Evolutionary conservation across 2,113 vertebrate genomes (phyloP), one percentile per base, ranked within the genome.

Genomic region (Mus spicilegus): DNA sequence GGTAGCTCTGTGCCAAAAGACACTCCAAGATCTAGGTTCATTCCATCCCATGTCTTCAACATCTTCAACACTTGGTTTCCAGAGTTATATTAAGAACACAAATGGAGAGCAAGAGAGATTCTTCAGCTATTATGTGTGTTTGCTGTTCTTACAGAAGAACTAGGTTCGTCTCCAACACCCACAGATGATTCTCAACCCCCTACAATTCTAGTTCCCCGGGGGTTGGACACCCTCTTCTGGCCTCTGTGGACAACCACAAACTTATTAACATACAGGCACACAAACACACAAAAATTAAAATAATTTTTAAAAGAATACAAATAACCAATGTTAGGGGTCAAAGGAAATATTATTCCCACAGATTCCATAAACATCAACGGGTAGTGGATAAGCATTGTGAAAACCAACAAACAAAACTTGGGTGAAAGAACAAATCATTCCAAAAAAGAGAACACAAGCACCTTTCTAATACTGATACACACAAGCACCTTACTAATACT

Each of bases 371-470:
- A 87, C 9, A 85, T 85, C 85, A 88, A 92, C 88, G 24, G 7
- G 19, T 82, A 70, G 87, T 65, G 67, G 70, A 26, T 86, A 73
- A 82, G 75, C 78, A 78, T 78, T 67, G 67, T 49, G 22, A 94
- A 89, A 69, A 69, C 76, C 46, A 76, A 95, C 56, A 46, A 97
- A 92, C 93, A 91, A 46, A 67, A 82, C 28, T 94, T 87, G 94
- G 46, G 86, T 63, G 63, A 96, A 95, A 96, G 30, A 61, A 80
- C 24, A 91, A 92, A 87, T 67, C 85, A 78, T 94, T 82, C 42
- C 85, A 85, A 90, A 85, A 76, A 14, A 51, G 28, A 33, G 77
- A 77, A 14, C n/a, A 33, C 54, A 89, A 75, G 63, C 28, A 91
- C 30, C 76, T 95, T 93, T 77, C 36, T 72, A 93, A 95, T 72